Base-by-base conservation (phyloP, 2,888 invertebrate genomes). In the Dysmachus trigonus region DNA sequence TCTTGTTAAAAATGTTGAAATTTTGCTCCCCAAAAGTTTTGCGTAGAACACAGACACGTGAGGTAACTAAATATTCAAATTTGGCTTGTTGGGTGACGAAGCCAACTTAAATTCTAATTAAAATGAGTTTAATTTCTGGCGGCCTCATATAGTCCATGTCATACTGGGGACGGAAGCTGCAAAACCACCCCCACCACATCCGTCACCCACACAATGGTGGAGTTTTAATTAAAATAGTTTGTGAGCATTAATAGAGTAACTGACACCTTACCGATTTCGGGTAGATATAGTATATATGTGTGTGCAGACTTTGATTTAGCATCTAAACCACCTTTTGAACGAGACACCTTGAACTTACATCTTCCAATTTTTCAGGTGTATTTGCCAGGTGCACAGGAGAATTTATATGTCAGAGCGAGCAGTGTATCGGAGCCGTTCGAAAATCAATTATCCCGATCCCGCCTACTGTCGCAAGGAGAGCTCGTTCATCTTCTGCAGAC, bases 221-320 rank as follows among this genome's bases (percentile, higher is more conserved):
- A 79, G 53, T 79, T 79, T 79, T 79, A 79, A 79, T 79, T 79
- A 79, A 79, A 79, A 79, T 79, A 79, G 79, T 79, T 79, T 51
- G 30, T 5, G 79, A 51, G 79, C 27, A 79, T 79, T 51, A 79
- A 79, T 79, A 41, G 79, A 79, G 51, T 77, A n/a, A 30, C 53
- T 13, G n/a, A 35, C n/a, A 22, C 41, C 76, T 35, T 35, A 41
- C 41, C 8, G 41, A 41, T 8, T 41, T 41, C 41, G n/a, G n/a
- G n/a, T n/a, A n/a, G n/a, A n/a, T n/a, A n/a, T n/a, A n/a, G 10
- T 41, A 41, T 8, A 15, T 76, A 47, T 13, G 18, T 47, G 31
- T 30, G 41, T 79, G 22, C 53, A 30, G 22, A 47, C 51, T 79
- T 51, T 79, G 62, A n/a, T 27, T 62, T 62, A 18, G 15, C 18